Base-by-base conservation (phyloP, 2,113 vertebrate species). In the Nettapus auritus region DNA sequence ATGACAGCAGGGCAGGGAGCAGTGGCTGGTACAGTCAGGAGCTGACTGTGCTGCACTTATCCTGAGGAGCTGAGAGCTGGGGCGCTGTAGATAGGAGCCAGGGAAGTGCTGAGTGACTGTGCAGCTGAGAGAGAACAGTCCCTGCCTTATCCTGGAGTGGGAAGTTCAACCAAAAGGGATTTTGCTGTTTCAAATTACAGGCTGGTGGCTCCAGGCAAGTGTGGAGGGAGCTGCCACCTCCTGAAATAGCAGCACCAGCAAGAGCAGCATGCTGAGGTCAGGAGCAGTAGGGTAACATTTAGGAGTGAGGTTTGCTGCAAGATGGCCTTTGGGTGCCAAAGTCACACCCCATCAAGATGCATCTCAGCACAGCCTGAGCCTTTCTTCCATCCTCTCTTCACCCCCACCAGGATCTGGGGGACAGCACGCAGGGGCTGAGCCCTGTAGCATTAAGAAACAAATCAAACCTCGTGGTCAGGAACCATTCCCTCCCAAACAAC, bases 141-240 rank as follows among this genome's bases (percentile, higher is more conserved):
- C 20, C 86, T 93, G 76, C 83, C 80, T 97, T 96, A 95, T 97
- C 88, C 93, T 90, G 77, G 88, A 96, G 77, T 69, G 90, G 93
- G 90, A 96, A 93, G 88, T 94, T 92, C 90, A 88, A 95, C 80
- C 48, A 85, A 60, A 95, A 90, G 68, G 62, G 90, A 82, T 92
- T 86, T 90, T 86, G 77, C 83, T 85, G 93, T 90, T 96, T 96
- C 94, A 89, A 93, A 95, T 96, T 96, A 96, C 92, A 94, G 31
- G 14, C 77, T 86, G 74, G 69, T 90, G 88, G 86, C 92, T 96
- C 66, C 86, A 95, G 83, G 77, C 74, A 64, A 75, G 78, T 2
- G 2, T 75, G 50, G 57, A 82, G 66, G 77, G 86, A 82, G 53
- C 48, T 96, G 94, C 94, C 66, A 57, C 89, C 88, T 96, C 96